Percentiles rank a stretch among this genome's conserved stretches.
phyloP scores from a whole-genome alignment of 2,797 vertebrate genomes.

The Orientallactaga sibirica region DNA sequence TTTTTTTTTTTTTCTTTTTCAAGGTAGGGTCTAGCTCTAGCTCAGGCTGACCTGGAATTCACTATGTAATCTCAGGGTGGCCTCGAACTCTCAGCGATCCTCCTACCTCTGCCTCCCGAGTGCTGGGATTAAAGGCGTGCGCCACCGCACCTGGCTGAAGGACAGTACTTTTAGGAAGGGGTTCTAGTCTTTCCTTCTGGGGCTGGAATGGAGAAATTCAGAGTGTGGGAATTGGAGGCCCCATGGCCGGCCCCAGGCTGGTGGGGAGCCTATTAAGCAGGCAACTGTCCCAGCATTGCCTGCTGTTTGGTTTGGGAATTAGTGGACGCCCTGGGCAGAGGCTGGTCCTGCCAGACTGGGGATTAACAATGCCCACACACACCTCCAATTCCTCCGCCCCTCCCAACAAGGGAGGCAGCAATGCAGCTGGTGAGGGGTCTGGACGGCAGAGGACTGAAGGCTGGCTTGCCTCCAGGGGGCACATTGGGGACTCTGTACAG shows the following conservation, averaged over 20 bases:
- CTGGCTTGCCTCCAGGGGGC: not conserved
- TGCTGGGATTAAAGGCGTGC: too few species aligned
- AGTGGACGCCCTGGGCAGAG: conserved; percentile 76
- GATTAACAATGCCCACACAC: conserved; percentile 76
- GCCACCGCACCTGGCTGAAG: not conserved
- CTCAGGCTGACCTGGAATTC: too few species aligned
- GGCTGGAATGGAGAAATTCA: not conserved
- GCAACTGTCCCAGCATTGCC: conserved; percentile 46
- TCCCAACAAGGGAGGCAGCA: not conserved
- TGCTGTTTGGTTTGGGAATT: conserved; percentile 83
- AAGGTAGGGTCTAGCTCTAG: too few species aligned
- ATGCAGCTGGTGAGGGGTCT: not conserved
- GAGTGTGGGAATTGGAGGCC: conserved; percentile 57
- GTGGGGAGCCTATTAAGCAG: conserved; percentile 70
- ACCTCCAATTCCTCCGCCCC: conserved; percentile 1
- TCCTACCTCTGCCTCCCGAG: too few species aligned
- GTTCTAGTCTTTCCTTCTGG: not conserved
- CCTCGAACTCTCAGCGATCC: too few species aligned
- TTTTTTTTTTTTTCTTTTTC: too few species aligned
- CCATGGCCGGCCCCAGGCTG: conserved; percentile 50
- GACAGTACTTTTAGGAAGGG: not conserved
- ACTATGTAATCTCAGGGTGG: too few species aligned
- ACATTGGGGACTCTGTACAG: not conserved
- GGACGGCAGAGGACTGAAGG: not conserved
- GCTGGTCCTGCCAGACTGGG: conserved; percentile 68